Evolutionary conservation across 2,888 invertebrate species (phyloP), one percentile per base, ranked within the genome.

Genomic region (Carcina quercana): DNA sequence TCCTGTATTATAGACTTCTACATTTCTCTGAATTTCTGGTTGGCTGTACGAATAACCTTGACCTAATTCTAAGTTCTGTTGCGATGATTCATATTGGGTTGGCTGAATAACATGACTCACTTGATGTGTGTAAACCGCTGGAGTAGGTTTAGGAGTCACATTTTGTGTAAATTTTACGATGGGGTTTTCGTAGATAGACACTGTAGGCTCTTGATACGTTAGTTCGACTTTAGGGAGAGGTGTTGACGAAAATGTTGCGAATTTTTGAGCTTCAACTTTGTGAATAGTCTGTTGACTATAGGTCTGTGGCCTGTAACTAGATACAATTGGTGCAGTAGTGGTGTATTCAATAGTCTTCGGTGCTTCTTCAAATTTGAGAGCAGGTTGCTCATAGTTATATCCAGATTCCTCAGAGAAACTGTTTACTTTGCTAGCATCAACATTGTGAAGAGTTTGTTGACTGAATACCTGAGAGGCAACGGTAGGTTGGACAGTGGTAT

Each of bases 281-380:
- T 83, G 79, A 32, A 72, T 50, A 1, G 68, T 69, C 53, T 78
- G 69, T 7, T 79, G 76, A 32, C 67, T 75, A 42, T 67, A 75
- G 1, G 60, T 43, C 25, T 72, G 70, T 11, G 78, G 75, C 32
- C 53, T 59, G 30, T 72, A 72, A 0, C 74, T 69, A 1, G 76
- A 61, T 13, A 57, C 50, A 8, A 59, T 53, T 10, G 59, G 53
- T 32, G 58, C 55, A 2, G 47, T 33, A 3, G 50, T 35, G 5
- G 49, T 24, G 13, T 25, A 35, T 25, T 34, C 25, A 3, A 32
- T 25, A 13, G 25, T 30, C 19, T 28, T 28, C 13, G 71, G 66
- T 37, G 52, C 53, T 45, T 76, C 72, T 32, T 64, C 72, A 29
- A 75, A 80, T 40, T 53, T 47, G 5, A 51, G 41, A 8, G 28